phyloP scores from a whole-genome alignment of 2,113 vertebrate species.

The Lagenorhynchus albirostris region DNA sequence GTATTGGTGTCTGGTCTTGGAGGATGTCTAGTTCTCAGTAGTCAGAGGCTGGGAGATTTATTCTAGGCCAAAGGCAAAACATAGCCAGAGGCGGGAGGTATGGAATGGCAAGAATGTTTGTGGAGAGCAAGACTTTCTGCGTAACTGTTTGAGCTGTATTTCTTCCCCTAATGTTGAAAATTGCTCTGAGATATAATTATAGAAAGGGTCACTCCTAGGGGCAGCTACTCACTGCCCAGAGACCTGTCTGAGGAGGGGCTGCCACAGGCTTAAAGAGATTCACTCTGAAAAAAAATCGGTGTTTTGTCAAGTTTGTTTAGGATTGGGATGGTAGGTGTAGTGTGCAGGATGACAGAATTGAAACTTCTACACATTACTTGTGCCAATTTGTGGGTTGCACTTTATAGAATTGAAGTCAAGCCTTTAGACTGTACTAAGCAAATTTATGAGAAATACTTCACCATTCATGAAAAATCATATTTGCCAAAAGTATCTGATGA shows the following conservation, averaged over 20 bases:
- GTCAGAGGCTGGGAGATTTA: background rate
- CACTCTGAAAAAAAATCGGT: background rate
- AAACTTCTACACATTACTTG: background rate
- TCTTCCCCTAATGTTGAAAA: background rate
- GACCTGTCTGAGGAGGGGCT: background rate
- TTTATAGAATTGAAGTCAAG: background rate
- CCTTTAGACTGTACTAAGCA: background rate
- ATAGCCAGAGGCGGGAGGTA: background rate
- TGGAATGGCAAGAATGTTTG: background rate
- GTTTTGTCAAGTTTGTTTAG: background rate
- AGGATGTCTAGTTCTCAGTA: background rate
- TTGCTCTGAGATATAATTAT: background rate
- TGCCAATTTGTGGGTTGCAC: background rate
- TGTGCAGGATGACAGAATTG: background rate
- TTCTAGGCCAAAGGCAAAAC: background rate
- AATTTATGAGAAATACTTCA: background rate
- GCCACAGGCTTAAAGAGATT: background rate
- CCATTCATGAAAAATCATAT: background rate
- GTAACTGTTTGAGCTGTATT: background rate
- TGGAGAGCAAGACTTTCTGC: background rate
- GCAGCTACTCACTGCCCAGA: background rate
- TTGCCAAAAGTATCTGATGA: background rate
- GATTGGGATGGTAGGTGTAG: background rate
- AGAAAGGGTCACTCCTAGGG: background rate
- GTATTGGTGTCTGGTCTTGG: background rate